Conservation (phyloP, 2,797 vertebrate species). For the Myotis planiceps region DNA sequence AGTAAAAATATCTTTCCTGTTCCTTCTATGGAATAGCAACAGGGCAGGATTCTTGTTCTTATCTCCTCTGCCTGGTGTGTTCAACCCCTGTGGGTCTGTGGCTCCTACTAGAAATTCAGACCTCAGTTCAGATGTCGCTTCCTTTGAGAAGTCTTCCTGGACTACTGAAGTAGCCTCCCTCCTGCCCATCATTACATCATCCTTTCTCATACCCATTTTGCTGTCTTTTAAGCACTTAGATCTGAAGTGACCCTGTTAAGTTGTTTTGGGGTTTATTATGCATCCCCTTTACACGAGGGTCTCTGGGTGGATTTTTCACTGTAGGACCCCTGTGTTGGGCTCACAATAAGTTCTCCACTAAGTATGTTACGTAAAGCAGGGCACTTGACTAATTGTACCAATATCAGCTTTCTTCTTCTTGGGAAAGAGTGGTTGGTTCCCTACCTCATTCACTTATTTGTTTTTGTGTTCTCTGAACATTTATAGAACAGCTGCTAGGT, state of each 20-base stretch:
- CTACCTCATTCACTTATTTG: not conserved
- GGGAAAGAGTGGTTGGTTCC: not conserved
- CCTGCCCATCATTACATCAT: accelerated
- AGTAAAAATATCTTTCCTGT: not conserved
- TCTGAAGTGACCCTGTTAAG: not conserved
- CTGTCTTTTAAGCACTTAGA: not conserved
- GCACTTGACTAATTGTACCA: not conserved
- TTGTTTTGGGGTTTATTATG: not conserved
- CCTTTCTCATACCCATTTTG: not conserved
- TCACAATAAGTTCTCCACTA: not conserved
- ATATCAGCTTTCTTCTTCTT: not conserved
- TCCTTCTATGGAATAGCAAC: not conserved
- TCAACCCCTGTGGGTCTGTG: not conserved
- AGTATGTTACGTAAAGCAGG: not conserved
- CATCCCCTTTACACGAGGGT: not conserved
- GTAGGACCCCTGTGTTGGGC: not conserved
- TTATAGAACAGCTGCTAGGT: not conserved
- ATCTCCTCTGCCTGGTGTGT: not conserved
- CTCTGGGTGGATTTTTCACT: not conserved
- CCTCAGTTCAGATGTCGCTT: not conserved
- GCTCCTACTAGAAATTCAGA: not conserved
- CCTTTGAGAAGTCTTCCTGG: not conserved
- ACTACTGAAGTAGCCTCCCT: not conserved
- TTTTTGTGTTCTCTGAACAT: not conserved
- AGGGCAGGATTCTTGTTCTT: not conserved